Evolutionary conservation across 2,888 invertebrate species (phyloP), one percentile per base, ranked within the genome.

Genomic region (Drosophila cognata): DNA sequence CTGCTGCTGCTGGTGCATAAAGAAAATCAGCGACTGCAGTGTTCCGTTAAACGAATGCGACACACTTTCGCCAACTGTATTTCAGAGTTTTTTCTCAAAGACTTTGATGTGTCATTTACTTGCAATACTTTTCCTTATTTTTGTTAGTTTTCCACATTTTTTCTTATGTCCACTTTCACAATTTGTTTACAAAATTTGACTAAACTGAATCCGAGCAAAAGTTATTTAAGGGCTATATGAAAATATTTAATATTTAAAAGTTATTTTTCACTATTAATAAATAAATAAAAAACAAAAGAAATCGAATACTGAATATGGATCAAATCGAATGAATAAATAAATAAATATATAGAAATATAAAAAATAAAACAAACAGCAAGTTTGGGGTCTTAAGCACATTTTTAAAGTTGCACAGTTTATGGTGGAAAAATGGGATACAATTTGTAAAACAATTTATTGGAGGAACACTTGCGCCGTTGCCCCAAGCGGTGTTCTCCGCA

Each of bases 1-100:
- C 29, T n/a, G 28, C 21, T 68, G 31, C 55, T 64, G 57, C 38
- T 55, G 75, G n/a, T 28, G 38, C 58, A 68, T 62, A 56, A 74
- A 56, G 61, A 50, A 74, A 21, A 7, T 16, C 29, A 55, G 33
- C 51, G 33, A 55, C 13, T 25, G 21, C 28, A 10, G 38, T 35
- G 43, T 77, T 74, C 75, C 29, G 29, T 18, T 18, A 21, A 62
- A 35, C 53, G 18, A 2, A 25, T 52, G 56, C 65, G 11, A 13
- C 29, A 8, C 13, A 3, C 51, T 50, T 55, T 59, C 77, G 21
- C 48, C 38, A 28, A 50, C 18, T 18, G 11, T n/a, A 4, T 28
- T 7, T 4, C 5, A 3, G 5, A 28, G 41, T 3, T 16, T n/a
- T 16, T 57, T 0, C n/a, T 0, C 13, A 16, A 16, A 7, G 8